Percentiles rank a stretch among this genome's conserved stretches.
These are phyloP conservation scores for Zaprionus kolodkinae DNA, from an alignment of 1,140 invertebrate genomes.

Conservation along the genomic window DNA sequence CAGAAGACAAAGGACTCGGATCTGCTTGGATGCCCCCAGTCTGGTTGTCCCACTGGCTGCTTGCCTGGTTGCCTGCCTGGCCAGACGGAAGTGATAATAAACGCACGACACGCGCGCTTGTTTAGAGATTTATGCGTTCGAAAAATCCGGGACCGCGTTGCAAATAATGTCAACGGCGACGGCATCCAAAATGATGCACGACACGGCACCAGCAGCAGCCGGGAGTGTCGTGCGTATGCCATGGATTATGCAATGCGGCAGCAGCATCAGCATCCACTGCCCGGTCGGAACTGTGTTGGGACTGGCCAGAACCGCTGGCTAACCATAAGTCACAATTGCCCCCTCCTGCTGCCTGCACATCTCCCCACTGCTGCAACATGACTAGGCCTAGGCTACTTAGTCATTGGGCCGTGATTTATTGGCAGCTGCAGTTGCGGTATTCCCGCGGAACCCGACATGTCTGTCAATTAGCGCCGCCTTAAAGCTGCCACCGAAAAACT, in stretches of 20 bases:
- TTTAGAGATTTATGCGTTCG: conserved; percentile 79
- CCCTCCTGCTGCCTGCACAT: not conserved
- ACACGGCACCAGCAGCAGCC: conserved; percentile 23
- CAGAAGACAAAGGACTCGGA: conserved; percentile 56
- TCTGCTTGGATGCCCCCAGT: conserved; percentile 4
- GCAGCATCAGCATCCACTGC: conserved; percentile 52
- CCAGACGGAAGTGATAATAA: conserved; percentile 76
- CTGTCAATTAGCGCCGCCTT: conserved; percentile 69
- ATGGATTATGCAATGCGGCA: conserved; percentile 75
- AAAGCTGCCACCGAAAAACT: conserved; percentile 60
- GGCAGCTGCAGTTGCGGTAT: conserved; percentile 58
- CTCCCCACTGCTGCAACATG: conserved; percentile 59
- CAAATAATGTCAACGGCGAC: conserved; percentile 72
- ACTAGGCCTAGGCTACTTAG: conserved; percentile 65
- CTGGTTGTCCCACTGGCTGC: conserved; percentile 22
- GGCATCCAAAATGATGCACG: conserved; percentile 76
- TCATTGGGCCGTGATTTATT: conserved; percentile 67
- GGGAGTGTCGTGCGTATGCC: conserved; percentile 19
- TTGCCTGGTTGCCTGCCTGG: conserved; percentile 53
- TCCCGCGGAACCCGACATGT: conserved; percentile 64
- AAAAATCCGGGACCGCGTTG: conserved; percentile 66
- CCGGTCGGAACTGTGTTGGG: not conserved
- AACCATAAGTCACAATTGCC: conserved; percentile 66
- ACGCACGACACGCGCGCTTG: conserved; percentile 79
- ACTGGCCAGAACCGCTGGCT: conserved; percentile 39